Evolutionary conservation across 2,888 invertebrate genomes (phyloP).

Genomic region (Julus scanicus): DNA sequence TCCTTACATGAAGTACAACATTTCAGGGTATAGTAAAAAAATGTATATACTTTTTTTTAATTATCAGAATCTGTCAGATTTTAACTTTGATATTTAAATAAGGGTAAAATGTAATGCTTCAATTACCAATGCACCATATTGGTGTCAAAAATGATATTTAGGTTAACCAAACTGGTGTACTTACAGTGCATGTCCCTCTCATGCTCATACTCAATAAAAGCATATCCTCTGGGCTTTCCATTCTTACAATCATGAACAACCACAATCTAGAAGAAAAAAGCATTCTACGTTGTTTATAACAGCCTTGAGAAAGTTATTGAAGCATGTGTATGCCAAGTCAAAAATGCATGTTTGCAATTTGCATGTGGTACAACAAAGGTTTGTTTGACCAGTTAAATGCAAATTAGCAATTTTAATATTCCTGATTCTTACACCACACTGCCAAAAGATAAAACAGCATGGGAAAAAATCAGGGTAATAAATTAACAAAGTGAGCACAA

Average conservation of each 20-base stretch:
- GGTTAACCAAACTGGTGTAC: constrained; percentile 68
- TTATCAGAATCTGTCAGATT: background rate
- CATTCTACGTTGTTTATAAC: background rate
- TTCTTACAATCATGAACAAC: constrained; percentile 86
- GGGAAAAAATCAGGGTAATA: background rate
- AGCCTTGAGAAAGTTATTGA: background rate
- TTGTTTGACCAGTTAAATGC: background rate
- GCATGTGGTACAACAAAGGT: background rate
- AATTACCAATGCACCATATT: background rate
- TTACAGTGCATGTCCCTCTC: constrained; percentile 99
- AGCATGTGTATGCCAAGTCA: background rate
- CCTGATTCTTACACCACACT: background rate
- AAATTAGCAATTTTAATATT: background rate
- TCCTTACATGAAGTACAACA: background rate
- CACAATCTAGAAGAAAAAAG: constrained; percentile 77
- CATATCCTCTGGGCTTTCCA: constrained; percentile 97
- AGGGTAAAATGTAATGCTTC: background rate
- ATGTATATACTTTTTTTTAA: background rate
- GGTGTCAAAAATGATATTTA: background rate
- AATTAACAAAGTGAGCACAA: constrained; percentile 55
- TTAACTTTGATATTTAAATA: no score
- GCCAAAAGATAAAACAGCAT: background rate
- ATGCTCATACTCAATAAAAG: constrained; percentile 99
- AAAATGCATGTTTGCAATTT: background rate
- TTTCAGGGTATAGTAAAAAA: background rate